Evolutionary conservation across 1,140 invertebrate genomes (phyloP).

Genomic region (Drosophila bocki): DNA sequence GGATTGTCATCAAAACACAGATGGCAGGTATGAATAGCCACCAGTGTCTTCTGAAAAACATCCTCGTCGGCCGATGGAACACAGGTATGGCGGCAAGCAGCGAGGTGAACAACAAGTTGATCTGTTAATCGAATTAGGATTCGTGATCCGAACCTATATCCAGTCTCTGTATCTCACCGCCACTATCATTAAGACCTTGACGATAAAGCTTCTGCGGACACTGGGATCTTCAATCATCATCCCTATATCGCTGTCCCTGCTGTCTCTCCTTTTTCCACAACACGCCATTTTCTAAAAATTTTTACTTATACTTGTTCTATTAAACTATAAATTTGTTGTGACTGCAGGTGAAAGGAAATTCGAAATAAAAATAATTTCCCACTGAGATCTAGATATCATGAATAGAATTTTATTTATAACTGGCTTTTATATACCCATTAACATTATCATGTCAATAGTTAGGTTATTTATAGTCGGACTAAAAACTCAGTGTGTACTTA

Average conservation of each 20-base stretch:
- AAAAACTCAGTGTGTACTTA: background rate
- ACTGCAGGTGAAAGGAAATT: background rate
- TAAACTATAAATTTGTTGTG: background rate
- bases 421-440: background rate
- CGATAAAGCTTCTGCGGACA: conserved; percentile 3
- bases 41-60: background rate
- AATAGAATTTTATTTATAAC: too few species aligned
- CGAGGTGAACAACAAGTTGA: background rate
- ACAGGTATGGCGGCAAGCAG: background rate
- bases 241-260: background rate
- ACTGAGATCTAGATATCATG: background rate
- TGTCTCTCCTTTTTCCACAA: background rate
- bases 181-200: conserved; percentile 18
- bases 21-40: background rate
- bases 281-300: background rate
- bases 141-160: background rate
- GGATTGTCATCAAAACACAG: background rate
- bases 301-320: too few species aligned
- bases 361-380: background rate
- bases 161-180: conserved; percentile 9
- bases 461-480: background rate
- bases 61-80: background rate
- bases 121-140: conserved; percentile 6
- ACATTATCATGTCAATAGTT: background rate
- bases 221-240: background rate